Base-by-base conservation (phyloP, 2,888 invertebrate genomes). In the Tenodera sinensis region DNA sequence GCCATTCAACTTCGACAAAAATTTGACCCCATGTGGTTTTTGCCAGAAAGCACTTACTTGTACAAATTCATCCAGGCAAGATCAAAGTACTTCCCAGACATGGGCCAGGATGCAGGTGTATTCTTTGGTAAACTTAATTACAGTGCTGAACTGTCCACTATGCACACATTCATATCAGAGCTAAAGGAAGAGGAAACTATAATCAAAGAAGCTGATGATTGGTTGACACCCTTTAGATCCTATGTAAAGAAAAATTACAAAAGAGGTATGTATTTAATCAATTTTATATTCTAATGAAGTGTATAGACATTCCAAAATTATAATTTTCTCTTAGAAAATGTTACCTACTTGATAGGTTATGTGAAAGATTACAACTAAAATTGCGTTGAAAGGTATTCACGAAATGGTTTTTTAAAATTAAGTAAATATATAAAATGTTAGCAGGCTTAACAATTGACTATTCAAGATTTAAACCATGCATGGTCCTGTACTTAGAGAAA, bases 21-120 rank as follows among this genome's bases (percentile, higher is more conserved):
- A 92, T 97, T 97, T 93, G 97, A 97, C 93, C 96, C 96, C 0
- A 94, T 94, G 89, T 97, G 97, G 97, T 97, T 97, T 92, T 94
- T 97, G 89, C 97, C 97, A 0, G 94, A 95, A 88, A 94, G 94
- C 87, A 95, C 96, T 0, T 96, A 97, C 92, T 95, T 96, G 88
- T 95, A 94, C 91, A 93, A 95, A 88, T 97, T 95, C 92, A 91
- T 96, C 6, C 92, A 93, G 83, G 93, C 94, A n/a, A 93, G 95
- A 88, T 94, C 94, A 88, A 91, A 93, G 89, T 95, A 95, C 92
- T 97, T 96, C 92, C 97, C 97, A 0, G 94, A 95, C 54, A 94
- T 95, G 89, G 97, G 96, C 20, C 92, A 95, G 91, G 94, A 94
- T 89, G 97, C 95, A 1, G 95, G 95, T 91, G 93, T 97, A 54